Base-by-base conservation (phyloP, 2,113 vertebrate species). In the Trichomycterus rosablanca region DNA sequence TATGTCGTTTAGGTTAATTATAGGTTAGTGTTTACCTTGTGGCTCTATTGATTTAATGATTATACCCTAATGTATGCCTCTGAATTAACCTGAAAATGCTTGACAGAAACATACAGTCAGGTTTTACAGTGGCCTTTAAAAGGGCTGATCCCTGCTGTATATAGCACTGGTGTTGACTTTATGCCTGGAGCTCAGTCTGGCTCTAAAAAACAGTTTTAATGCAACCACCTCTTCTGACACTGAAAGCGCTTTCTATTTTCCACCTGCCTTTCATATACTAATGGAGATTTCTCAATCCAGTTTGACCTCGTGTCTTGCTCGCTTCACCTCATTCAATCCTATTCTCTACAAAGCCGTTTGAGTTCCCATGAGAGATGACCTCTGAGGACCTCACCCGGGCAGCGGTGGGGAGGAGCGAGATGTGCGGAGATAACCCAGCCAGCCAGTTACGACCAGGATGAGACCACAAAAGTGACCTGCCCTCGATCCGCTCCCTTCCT, bases 221-320 rank as follows among this genome's bases (percentile, higher is more conserved):
- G n/a, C n/a, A n/a, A n/a, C n/a, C n/a, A n/a, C n/a, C n/a, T n/a
- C n/a, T n/a, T n/a, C n/a, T n/a, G n/a, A n/a, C n/a, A 49, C 30
- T 3, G 26, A 16, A 56, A 39, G 44, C 52, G 1, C 22, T 26
- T 53, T 57, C 40, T 20, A 32, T 61, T 51, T 59, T 52, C 52
- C 52, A 54, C 46, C 52, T 49, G 58, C 67, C 64, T 74, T 73
- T 66, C 58, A 57, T 63, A 58, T 62, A 51, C 34, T 74, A 66
- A 73, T 70, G 40, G 26, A 53, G 62, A 51, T 56, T 73, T 61
- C 53, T 58, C 55, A 45, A 43, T 52, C 57, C 52, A 54, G 59
- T 66, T 66, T 54, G 67, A 66, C 67, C 67, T 59, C 39, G 58
- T 43, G 34, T 63, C 58, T 66, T 43, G 46, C 46, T 44, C 20